Evolutionary conservation across 1,140 invertebrate genomes (phyloP).

Genomic region (Halictus rubicundus): DNA sequence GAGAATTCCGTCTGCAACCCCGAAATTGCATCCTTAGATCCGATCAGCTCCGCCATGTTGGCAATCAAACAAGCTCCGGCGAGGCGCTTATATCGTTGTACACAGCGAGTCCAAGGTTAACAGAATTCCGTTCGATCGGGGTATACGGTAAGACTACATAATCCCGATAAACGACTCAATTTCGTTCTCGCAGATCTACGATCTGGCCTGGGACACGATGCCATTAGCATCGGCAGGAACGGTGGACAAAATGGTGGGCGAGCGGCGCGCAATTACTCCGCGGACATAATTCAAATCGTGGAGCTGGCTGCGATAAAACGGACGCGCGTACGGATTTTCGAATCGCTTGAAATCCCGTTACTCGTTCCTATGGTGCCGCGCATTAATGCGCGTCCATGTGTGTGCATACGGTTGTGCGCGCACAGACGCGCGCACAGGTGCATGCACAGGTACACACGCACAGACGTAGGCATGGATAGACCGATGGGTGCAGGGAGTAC

Average conservation of each 20-base stretch:
- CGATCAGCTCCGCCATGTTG: too few relatives aligned
- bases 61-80: too few relatives aligned
- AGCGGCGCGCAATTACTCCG: slow-evolving; percentile 32
- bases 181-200: neutral
- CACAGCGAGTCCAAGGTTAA: neutral
- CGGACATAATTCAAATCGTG: slow-evolving; percentile 36
- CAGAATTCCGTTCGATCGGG: neutral
- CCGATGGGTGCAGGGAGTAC: too few relatives aligned
- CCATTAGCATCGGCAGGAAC: neutral
- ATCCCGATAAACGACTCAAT: neutral
- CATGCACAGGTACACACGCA: neutral
- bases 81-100: neutral
- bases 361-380: slow-evolving; percentile 4
- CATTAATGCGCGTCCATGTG: slow-evolving; percentile 27
- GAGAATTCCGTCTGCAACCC: too few relatives aligned
- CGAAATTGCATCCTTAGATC: too few relatives aligned
- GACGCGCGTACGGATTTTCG: slow-evolving; percentile 51
- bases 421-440: neutral
- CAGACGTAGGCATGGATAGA: neutral
- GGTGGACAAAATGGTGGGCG: slow-evolving; percentile 8
- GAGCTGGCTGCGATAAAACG: slow-evolving; percentile 32
- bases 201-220: slow-evolving; percentile 4
- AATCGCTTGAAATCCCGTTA: slow-evolving; percentile 55
- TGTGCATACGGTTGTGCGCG: neutral
- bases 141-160: neutral